These are phyloP conservation scores for Tortricodes alternella DNA, from an alignment of 2,888 invertebrate species.

Conservation along the genomic window DNA sequence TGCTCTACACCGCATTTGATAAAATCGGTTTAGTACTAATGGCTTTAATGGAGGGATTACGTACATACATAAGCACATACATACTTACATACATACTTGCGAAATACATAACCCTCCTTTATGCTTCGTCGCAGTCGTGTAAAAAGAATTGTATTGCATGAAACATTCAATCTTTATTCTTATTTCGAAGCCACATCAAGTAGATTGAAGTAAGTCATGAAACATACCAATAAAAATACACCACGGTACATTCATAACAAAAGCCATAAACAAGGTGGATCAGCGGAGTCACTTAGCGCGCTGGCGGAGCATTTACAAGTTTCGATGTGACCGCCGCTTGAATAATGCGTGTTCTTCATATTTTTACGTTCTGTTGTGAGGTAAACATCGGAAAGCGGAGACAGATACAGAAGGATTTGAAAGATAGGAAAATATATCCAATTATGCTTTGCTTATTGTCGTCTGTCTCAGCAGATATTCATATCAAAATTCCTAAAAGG, in stretches of 20 bases:
- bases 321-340: constrained; percentile 33
- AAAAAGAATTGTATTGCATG: no score
- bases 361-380: constrained; percentile 53
- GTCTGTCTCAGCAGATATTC: no score
- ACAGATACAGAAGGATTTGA: background rate
- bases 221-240: constrained; percentile 11
- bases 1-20: no score
- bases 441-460: background rate
- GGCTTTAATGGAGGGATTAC: no score
- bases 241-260: constrained; percentile 9
- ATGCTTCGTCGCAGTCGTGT: no score
- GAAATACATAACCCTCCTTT: background rate
- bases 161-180: background rate
- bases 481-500: no score
- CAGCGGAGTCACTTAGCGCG: constrained; percentile 13
- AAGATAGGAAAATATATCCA: background rate
- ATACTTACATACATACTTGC: no score
- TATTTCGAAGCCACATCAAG: constrained; percentile 10
- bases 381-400: constrained; percentile 56
- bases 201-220: constrained; percentile 6
- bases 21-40: no score
- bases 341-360: constrained; percentile 52
- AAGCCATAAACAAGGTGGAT: constrained; percentile 29
- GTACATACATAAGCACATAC: no score
- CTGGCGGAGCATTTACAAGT: background rate